Evolutionary conservation across 2,888 invertebrate species (phyloP).

Genomic region (Pseudanteris insignis): DNA sequence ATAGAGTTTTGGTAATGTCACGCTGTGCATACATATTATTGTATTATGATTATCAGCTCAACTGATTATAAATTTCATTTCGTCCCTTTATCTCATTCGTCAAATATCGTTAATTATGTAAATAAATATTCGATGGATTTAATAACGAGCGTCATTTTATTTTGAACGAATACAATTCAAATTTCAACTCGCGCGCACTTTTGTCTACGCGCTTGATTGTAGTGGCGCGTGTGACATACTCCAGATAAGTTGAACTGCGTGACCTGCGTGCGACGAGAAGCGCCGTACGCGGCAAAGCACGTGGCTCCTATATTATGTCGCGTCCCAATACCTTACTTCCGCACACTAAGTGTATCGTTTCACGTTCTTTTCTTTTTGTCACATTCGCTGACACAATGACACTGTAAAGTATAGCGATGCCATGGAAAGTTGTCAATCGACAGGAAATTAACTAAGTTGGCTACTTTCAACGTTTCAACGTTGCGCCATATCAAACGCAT

Average conservation of each 20-base stretch:
- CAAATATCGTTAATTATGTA: no score
- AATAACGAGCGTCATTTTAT: no score
- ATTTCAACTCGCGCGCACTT: no score
- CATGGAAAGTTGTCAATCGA: constrained; percentile 33
- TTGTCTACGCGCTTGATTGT: constrained; percentile 1
- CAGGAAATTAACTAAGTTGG: constrained; percentile 21
- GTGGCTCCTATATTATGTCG: constrained; percentile 34
- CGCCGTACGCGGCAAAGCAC: constrained; percentile 21
- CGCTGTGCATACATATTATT: no score
- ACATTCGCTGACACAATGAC: constrained; percentile 35
- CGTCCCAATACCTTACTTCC: constrained; percentile 41
- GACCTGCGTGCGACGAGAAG: constrained; percentile 28
- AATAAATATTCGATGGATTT: no score
- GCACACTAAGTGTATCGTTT: constrained; percentile 28
- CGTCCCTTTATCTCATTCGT: no score
- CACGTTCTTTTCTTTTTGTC: constrained; percentile 35
- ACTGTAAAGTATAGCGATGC: constrained; percentile 40
- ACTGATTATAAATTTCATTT: no score
- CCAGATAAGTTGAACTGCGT: constrained; percentile 29
- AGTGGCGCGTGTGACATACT: constrained; percentile 19
- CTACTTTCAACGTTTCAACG: constrained; percentile 30
- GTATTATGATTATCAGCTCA: no score
- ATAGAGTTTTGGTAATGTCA: no score
- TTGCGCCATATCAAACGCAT: no score
- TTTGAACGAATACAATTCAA: no score